phyloP scores from a whole-genome alignment of 2,888 invertebrate genomes.

The Dryobota labecula region DNA sequence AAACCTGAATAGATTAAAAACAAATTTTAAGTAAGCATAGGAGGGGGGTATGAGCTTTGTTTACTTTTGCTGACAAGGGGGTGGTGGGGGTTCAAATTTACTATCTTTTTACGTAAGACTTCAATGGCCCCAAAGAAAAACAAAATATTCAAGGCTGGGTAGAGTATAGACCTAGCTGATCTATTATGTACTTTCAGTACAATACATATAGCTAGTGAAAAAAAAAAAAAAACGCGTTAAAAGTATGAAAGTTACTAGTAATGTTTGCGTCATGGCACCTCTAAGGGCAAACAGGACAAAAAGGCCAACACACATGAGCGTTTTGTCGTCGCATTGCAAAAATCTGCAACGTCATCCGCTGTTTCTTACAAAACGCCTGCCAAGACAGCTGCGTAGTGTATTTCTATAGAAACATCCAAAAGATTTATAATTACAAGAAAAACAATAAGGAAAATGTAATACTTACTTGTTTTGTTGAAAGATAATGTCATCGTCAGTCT shows the following conservation, averaged over 20 bases:
- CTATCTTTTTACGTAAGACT: too few species aligned
- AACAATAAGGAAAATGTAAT: slow-evolving; percentile 7
- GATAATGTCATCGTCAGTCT: slow-evolving; percentile 86
- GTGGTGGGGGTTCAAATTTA: too few species aligned
- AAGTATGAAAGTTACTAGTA: neutral
- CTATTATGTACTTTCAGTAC: neutral
- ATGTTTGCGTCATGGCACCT: too few species aligned
- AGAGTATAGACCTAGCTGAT: neutral
- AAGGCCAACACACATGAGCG: neutral
- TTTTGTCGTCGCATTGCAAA: neutral
- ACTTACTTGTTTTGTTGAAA: slow-evolving; percentile 86
- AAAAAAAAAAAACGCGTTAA: neutral
- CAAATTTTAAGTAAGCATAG: too few species aligned
- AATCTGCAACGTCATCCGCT: neutral
- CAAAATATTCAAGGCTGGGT: neutral
- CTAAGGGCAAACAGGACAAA: neutral
- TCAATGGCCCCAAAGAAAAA: too few species aligned
- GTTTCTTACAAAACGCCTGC: neutral
- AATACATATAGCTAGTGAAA: too few species aligned
- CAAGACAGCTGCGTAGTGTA: neutral
- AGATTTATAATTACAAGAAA: neutral
- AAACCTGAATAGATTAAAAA: too few species aligned
- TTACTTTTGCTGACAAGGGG: too few species aligned
- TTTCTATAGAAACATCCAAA: slow-evolving; percentile 4
- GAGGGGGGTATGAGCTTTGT: too few species aligned